Percentiles rank a stretch among this genome's conserved stretches.
phyloP scores from a whole-genome alignment of 2,888 invertebrate genomes.

The Elaeidobius kamerunicus region DNA sequence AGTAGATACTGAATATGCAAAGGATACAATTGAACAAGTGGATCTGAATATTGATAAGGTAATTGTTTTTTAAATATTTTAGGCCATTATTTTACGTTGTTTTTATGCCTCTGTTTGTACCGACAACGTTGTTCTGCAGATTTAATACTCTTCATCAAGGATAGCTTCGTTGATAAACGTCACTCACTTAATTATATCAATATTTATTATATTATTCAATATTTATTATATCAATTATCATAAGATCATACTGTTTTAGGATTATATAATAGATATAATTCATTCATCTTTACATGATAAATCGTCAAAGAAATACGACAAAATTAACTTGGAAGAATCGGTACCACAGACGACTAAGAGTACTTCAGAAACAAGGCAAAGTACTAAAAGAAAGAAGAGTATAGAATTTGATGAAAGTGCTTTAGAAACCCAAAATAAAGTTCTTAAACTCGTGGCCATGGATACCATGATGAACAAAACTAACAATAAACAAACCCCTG shows the following conservation, averaged over 20 bases:
- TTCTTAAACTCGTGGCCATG: conserved; percentile 36
- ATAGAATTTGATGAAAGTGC: conserved; percentile 9
- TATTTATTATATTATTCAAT: too few species aligned
- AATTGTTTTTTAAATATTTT: conserved; percentile 1
- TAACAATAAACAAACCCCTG: conserved; percentile 22
- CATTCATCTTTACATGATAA: conserved; percentile 38
- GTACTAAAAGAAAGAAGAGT: conserved; percentile 33
- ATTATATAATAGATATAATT: conserved; percentile 39
- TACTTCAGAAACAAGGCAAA: conserved; percentile 4
- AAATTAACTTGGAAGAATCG: background rate
- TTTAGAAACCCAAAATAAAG: conserved; percentile 30
- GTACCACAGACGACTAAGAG: background rate
- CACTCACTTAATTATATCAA: too few species aligned
- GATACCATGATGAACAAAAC: conserved; percentile 35
- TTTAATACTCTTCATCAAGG: too few species aligned
- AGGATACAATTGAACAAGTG: conserved; percentile 17
- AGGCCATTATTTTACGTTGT: background rate
- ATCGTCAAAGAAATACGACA: background rate
- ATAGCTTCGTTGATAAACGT: too few species aligned
- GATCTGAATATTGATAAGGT: conserved; percentile 32
- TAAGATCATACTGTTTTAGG: conserved; percentile 22
- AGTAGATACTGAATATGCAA: too few species aligned
- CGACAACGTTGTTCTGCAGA: too few species aligned
- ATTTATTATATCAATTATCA: too few species aligned
- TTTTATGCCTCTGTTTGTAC: background rate